Evolutionary conservation across 2,797 vertebrate species (phyloP).

Genomic region (Phataginus tricuspis): DNA sequence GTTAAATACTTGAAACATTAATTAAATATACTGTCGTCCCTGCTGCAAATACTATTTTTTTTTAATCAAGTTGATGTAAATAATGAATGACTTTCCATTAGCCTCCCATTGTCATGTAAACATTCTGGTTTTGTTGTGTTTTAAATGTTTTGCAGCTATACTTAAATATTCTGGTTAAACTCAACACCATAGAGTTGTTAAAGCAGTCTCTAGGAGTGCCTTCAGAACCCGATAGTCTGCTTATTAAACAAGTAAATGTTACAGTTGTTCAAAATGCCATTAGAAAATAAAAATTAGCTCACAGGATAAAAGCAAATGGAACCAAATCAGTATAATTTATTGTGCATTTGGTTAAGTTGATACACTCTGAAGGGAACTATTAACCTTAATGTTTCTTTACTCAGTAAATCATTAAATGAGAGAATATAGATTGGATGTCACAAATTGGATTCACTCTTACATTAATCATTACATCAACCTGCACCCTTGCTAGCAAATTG

Average conservation of each 20-base stretch:
- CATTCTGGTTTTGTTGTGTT: not conserved
- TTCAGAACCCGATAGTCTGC: not conserved
- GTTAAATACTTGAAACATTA: not conserved
- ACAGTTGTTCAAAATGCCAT: not conserved
- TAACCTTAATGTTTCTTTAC: conserved; percentile 8
- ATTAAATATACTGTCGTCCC: not conserved
- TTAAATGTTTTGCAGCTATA: not conserved
- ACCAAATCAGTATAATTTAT: not conserved
- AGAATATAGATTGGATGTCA: not conserved
- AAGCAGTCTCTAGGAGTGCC: not conserved
- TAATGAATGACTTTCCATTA: not conserved
- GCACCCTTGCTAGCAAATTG: not conserved
- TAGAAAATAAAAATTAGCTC: conserved; percentile 51
- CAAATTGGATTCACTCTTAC: not conserved
- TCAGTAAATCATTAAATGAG: not conserved
- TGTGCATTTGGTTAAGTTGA: not conserved
- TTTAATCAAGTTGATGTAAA: not conserved
- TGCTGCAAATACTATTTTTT: not conserved
- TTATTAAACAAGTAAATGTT: conserved; percentile 20
- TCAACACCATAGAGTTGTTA: not conserved
- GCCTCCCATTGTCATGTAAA: not conserved
- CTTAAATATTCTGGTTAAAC: not conserved
- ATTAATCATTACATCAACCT: not conserved
- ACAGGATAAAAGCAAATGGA: not conserved
- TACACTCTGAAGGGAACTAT: not conserved